Evolutionary conservation across 2,113 vertebrate species (phyloP), one percentile per base, ranked within the genome.

Genomic region (Notarius lentiginosus): DNA sequence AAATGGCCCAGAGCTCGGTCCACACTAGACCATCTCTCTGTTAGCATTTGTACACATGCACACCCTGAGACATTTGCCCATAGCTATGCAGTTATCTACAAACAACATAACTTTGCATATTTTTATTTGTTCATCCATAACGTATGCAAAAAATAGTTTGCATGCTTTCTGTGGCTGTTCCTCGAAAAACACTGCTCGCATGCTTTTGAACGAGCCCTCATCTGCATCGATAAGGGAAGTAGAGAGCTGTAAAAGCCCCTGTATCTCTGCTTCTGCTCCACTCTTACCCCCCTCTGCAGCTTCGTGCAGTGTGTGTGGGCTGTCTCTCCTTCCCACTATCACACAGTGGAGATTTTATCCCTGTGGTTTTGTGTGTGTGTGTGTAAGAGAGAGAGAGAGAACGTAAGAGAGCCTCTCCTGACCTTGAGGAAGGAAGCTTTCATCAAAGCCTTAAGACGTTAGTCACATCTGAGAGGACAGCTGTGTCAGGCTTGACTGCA

Each of bases 1-100:
- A 93, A 95, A 94, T 92, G 89, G 94, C 92, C 94, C 93, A 92
- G 91, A 92, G 92, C 90, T 17, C 60, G 89, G 93, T 93, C 91
- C 91, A 88, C 91, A 86, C 91, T 87, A 90, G 90, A 91, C 91
- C 90, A 93, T 90, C 93, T 94, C 90, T 92, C 93, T 89, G 86
- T 91, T 68, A 83, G 24, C 24, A 61, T 56, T 51, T 15, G 56
- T 83, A 90, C 87, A 14, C 83, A 80, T 60, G 55, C 63, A 55
- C 55, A 22, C 63, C 11, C 56, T 24, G 8, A 49, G 51, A 63
- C 51, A 58, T 7, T 14, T 12, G 49, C n/a, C 51, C 84, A 51
- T 18, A 49, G 63, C 18, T 18, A 56, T 56, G 60, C 76, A 11
- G 47, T 63, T 76, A 61, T 68, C 47, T 72, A 12, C 47, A 83